Conservation (phyloP, 2,113 vertebrate species). For the Nyctibius bracteatus region DNA sequence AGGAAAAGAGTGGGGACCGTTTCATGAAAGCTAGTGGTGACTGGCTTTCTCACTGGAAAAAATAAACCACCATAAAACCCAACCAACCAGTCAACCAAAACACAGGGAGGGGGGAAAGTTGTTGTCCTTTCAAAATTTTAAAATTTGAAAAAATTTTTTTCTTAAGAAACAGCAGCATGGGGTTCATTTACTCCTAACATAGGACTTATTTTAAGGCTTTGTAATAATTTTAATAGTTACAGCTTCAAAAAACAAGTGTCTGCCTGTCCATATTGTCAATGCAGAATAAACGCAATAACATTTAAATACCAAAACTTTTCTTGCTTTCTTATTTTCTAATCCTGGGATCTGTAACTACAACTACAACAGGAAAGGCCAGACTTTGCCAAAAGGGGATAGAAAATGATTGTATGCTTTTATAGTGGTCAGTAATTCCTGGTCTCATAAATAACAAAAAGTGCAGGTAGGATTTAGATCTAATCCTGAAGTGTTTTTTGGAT, state of each 20-base stretch:
- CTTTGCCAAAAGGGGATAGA: constrained; percentile 52
- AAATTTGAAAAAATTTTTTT: background rate
- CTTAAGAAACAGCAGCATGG: background rate
- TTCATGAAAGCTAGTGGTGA: background rate
- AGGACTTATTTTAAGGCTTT: background rate
- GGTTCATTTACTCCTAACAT: background rate
- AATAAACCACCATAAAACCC: background rate
- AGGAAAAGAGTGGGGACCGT: background rate
- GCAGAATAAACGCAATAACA: constrained; percentile 40
- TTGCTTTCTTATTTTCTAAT: constrained; percentile 73
- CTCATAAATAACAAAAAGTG: constrained; percentile 11
- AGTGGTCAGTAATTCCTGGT: constrained; percentile 63
- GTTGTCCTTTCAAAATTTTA: background rate
- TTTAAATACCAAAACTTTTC: constrained; percentile 76
- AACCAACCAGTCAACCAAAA: background rate
- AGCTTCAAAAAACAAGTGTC: background rate
- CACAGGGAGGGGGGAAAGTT: fast-evolving
- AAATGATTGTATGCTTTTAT: constrained; percentile 57
- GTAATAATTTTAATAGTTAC: background rate
- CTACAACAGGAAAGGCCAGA: constrained; percentile 57
- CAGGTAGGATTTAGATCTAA: background rate
- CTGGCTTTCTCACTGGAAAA: background rate
- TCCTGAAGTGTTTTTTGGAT: background rate
- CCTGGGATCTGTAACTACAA: constrained; percentile 39
- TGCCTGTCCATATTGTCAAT: background rate